Evolutionary conservation across 1,140 invertebrate species (phyloP).

Genomic region (Cheumatopsyche charites): DNA sequence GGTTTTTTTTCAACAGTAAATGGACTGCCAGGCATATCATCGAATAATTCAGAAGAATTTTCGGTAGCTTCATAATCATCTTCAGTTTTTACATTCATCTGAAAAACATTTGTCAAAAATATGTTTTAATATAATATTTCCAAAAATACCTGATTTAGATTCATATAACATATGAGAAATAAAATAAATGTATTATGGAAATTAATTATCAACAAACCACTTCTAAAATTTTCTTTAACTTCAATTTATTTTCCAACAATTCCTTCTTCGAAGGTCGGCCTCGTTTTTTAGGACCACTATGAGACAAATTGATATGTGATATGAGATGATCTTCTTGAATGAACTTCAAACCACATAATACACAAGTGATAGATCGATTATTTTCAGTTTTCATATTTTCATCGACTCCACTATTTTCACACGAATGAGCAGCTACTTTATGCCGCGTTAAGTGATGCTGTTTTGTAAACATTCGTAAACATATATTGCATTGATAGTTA

Average conservation of each 20-base stretch:
- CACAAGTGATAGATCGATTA: constrained; percentile 22
- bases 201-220: constrained; percentile 34
- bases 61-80: constrained; percentile 20
- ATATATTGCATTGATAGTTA: constrained; percentile 40
- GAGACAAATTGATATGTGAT: constrained; percentile 39
- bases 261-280: constrained; percentile 46
- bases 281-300: constrained; percentile 42
- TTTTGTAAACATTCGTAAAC: constrained; percentile 39
- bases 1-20: constrained; percentile 17
- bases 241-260: constrained; percentile 37
- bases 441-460: constrained; percentile 31
- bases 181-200: background rate
- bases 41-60: constrained; percentile 18
- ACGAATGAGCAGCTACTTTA: constrained; percentile 38
- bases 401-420: background rate
- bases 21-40: constrained; percentile 18
- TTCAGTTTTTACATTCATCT: constrained; percentile 46
- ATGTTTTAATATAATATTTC: too few relatives aligned
- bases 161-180: too few relatives aligned
- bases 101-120: too few relatives aligned
- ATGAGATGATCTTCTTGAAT: constrained; percentile 42
- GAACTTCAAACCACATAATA: constrained; percentile 40
- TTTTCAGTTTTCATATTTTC: background rate
- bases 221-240: constrained; percentile 43
- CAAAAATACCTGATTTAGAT: too few relatives aligned